Percentiles rank a stretch among this genome's conserved stretches.
Conservation (phyloP, 2,113 vertebrate genomes). For the Odocoileus hemionus region DNA sequence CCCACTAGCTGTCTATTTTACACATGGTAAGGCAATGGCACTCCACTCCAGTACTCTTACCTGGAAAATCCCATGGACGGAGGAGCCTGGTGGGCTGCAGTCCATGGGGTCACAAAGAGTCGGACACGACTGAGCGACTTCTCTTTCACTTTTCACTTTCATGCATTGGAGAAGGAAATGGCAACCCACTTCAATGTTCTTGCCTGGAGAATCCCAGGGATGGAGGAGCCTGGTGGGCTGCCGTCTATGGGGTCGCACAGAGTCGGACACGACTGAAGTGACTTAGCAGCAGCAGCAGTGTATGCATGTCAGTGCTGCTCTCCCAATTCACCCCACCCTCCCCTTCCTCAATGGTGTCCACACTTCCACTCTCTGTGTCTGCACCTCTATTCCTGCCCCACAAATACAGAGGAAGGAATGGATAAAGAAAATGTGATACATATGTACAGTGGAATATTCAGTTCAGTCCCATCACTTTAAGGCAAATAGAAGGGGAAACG, state of each 20-base stretch:
- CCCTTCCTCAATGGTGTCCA: not conserved
- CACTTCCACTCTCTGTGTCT: not conserved
- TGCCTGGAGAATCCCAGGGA: no score
- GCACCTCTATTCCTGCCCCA: not conserved
- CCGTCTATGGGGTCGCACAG: no score
- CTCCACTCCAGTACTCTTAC: no score
- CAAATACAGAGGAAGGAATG: not conserved
- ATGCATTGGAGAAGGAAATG: no score
- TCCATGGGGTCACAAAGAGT: no score
- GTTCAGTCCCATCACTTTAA: not conserved
- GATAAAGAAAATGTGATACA: not conserved
- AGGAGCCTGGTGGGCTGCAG: no score
- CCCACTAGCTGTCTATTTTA: not conserved
- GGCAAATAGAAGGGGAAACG: not conserved
- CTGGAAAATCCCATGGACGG: no score
- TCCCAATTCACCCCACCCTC: not conserved
- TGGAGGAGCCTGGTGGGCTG: no score
- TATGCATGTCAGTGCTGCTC: not conserved
- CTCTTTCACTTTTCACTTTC: no score
- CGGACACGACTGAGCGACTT: no score
- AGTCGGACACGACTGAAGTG: no score
- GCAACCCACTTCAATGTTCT: no score
- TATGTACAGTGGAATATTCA: not conserved
- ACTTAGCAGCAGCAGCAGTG: not conserved
- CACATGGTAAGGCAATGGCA: not conserved